Percentiles rank a stretch among this genome's conserved stretches.
Conservation (phyloP, 2,888 invertebrate genomes). For the Malthinus flaveolus region DNA sequence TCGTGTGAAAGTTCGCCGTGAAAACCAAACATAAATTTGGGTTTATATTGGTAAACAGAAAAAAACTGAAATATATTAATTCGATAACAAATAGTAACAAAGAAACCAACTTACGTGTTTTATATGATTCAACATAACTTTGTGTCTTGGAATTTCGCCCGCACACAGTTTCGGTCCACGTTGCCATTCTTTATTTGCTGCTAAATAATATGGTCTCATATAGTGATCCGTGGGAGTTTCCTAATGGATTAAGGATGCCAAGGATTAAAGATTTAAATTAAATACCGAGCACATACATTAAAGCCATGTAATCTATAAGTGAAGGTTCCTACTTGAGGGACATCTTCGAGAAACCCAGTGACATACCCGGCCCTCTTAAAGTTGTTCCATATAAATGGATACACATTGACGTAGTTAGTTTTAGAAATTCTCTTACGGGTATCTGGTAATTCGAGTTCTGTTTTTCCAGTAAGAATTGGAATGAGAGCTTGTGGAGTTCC, state of each 20-base stretch:
- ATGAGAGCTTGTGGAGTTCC: constrained; percentile 87
- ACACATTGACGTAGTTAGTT: constrained; percentile 70
- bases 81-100: constrained; percentile 6
- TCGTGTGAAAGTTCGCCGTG: constrained; percentile 89
- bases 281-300: constrained; percentile 43
- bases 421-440: constrained; percentile 70
- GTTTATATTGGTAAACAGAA: constrained; percentile 65
- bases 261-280: not conserved
- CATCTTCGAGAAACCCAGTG: constrained; percentile 87
- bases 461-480: constrained; percentile 83
- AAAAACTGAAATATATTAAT: constrained; percentile 54
- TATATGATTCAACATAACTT: constrained; percentile 66
- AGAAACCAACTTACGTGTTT: constrained; percentile 60
- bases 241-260: constrained; percentile 38
- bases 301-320: constrained; percentile 90
- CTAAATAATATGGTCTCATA: constrained; percentile 78
- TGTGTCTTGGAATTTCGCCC: constrained; percentile 72
- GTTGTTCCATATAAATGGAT: constrained; percentile 87
- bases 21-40: constrained; percentile 86
- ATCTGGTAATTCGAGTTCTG: constrained; percentile 86
- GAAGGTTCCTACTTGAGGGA: constrained; percentile 82
- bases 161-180: constrained; percentile 65
- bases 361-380: constrained; percentile 71
- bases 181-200: constrained; percentile 58
- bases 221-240: constrained; percentile 88